phyloP scores from a whole-genome alignment of 2,888 invertebrate species.

The Anagyrus pseudococci region DNA sequence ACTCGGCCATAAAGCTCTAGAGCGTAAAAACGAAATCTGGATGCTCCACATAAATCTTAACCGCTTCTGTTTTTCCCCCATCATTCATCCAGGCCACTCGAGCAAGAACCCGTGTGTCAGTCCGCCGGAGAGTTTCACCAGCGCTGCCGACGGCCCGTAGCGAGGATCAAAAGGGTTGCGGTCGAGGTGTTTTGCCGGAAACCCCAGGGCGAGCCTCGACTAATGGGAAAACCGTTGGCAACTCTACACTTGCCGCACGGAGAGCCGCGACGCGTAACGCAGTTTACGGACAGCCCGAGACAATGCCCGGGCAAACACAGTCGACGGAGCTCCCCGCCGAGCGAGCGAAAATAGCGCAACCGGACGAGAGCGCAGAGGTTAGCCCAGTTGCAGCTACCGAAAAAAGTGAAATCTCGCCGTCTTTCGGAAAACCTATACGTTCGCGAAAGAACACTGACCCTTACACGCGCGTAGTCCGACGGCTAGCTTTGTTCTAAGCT shows the following conservation, averaged over 20 bases:
- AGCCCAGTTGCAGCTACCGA: slow-evolving; percentile 3
- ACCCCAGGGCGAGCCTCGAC: slow-evolving; percentile 23
- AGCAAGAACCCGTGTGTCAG: too few species aligned
- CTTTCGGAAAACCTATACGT: not conserved
- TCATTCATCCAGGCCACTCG: too few species aligned
- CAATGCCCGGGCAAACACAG: too few species aligned
- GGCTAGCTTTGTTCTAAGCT: too few species aligned
- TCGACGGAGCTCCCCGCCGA: not conserved
- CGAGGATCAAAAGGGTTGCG: slow-evolving; percentile 49
- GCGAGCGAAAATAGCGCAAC: slow-evolving; percentile 12
- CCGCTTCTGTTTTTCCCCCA: too few species aligned
- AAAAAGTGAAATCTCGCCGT: slow-evolving; percentile 24
- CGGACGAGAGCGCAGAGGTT: not conserved
- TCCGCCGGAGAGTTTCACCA: too few species aligned
- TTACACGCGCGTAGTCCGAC: not conserved
- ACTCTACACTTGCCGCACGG: not conserved
- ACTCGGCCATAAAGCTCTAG: too few species aligned
- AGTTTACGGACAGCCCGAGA: too few species aligned
- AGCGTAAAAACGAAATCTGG: too few species aligned
- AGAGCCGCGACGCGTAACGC: too few species aligned
- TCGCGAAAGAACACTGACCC: not conserved
- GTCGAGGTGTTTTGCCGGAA: slow-evolving; percentile 52
- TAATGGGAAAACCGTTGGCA: slow-evolving; percentile 9
- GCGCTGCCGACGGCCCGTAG: slow-evolving; percentile 11
- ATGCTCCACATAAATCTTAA: too few species aligned